Percentiles rank a stretch among this genome's conserved stretches.
Conservation (phyloP, 2,113 vertebrate species). For the Nycticryphes semicollaris region DNA sequence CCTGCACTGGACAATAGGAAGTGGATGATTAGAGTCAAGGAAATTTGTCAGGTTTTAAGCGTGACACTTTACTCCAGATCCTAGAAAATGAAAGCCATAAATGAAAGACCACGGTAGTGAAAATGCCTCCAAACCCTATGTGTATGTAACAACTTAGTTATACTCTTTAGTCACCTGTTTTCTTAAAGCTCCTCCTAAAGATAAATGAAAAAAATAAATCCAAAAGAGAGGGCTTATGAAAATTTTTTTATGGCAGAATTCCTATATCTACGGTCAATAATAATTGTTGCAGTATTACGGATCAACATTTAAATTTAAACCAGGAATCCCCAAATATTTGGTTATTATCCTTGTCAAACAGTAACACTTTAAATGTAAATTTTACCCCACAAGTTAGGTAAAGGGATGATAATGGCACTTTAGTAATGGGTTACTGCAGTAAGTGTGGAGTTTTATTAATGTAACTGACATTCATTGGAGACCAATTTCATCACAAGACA, state of each 20-base stretch:
- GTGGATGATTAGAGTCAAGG: background rate
- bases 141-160: constrained; percentile 14
- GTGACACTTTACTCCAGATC: background rate
- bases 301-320: constrained; percentile 3
- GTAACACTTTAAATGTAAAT: background rate
- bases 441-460: background rate
- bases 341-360: background rate
- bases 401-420: background rate
- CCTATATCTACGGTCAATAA: background rate
- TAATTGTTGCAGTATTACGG: background rate
- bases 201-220: background rate
- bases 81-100: background rate
- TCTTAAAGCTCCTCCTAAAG: background rate
- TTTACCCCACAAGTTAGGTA: background rate
- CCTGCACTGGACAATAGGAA: constrained; percentile 47
- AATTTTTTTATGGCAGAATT: background rate
- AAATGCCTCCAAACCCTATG: background rate
- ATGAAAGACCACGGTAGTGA: background rate
- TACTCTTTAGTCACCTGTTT: background rate
- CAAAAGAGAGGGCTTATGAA: background rate
- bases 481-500: background rate
- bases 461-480: background rate
- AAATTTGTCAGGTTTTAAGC: constrained; percentile 22
- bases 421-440: background rate
- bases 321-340: background rate